These are phyloP conservation scores for Acrocephalus kingi DNA, from an alignment of 2,113 vertebrate species.

Conservation along the genomic window DNA sequence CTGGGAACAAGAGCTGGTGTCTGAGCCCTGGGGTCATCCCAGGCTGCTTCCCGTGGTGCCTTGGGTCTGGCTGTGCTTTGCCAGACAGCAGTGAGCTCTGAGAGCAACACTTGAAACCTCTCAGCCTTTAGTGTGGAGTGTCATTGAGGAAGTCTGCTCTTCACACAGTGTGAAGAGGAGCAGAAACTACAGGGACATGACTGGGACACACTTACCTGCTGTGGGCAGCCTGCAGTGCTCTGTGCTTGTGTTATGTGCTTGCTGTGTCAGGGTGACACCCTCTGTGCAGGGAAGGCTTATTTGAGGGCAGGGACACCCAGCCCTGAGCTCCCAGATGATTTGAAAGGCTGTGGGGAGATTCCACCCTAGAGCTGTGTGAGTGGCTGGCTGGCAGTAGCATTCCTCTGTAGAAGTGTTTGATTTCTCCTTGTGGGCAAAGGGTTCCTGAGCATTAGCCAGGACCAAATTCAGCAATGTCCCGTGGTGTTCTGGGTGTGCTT, in stretches of 20 bases:
- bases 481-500: background rate
- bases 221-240: accelerated
- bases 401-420: background rate
- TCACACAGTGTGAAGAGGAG: background rate
- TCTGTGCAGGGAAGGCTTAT: background rate
- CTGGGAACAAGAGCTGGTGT: background rate
- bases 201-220: accelerated
- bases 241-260: background rate
- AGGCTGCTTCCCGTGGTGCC: accelerated
- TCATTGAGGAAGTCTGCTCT: background rate
- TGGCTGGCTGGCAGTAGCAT: background rate
- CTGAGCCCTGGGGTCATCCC: background rate
- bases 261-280: background rate
- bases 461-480: background rate
- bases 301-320: background rate
- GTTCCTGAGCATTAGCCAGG: background rate
- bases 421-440: background rate
- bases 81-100: background rate
- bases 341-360: background rate
- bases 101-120: background rate
- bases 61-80: accelerated
- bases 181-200: background rate
- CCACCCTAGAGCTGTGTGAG: background rate
- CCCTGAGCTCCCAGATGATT: background rate
- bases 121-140: background rate